A percentile compares a stretch with the other conserved stretches of the same genome.
Evolutionary conservation across 2,797 vertebrate species (phyloP).

Genomic region (Natrix natrix): DNA sequence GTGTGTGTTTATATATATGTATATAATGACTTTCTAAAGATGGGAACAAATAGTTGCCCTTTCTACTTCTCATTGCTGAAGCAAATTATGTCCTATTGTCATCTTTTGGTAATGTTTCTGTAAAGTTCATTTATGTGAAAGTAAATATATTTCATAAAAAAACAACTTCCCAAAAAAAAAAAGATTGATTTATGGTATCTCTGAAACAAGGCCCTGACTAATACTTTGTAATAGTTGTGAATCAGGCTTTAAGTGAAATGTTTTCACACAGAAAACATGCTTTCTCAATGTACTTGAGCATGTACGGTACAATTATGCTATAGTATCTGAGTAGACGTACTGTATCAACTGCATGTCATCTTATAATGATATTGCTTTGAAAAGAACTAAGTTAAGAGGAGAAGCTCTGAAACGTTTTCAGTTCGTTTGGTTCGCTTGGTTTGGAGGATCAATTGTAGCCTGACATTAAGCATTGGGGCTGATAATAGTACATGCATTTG

Average conservation of each 20-base stretch:
- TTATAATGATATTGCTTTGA: not conserved
- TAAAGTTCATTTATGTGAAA: not conserved
- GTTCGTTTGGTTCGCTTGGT: not conserved
- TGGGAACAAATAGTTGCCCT: not conserved
- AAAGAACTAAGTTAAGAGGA: not conserved
- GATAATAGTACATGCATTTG: not conserved
- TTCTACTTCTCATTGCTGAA: not conserved
- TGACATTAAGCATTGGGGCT: not conserved
- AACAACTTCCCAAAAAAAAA: not conserved
- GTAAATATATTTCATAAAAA: not conserved
- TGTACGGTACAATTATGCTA: not conserved
- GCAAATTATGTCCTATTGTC: not conserved
- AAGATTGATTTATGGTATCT: not conserved
- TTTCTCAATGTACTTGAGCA: not conserved
- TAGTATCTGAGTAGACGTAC: not conserved
- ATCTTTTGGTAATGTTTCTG: constrained; percentile 17
- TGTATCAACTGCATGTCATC: not conserved
- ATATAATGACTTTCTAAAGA: not conserved
- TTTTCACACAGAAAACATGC: not conserved
- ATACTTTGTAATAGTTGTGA: not conserved
- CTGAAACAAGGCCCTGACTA: not conserved
- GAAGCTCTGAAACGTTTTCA: not conserved
- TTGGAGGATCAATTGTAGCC: not conserved
- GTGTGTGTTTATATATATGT: not conserved
- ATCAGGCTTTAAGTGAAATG: not conserved